A percentile compares a stretch with the other conserved stretches of the same genome.
Evolutionary conservation across 2,888 invertebrate genomes (phyloP).

Genomic region (Netelia melanura): DNA sequence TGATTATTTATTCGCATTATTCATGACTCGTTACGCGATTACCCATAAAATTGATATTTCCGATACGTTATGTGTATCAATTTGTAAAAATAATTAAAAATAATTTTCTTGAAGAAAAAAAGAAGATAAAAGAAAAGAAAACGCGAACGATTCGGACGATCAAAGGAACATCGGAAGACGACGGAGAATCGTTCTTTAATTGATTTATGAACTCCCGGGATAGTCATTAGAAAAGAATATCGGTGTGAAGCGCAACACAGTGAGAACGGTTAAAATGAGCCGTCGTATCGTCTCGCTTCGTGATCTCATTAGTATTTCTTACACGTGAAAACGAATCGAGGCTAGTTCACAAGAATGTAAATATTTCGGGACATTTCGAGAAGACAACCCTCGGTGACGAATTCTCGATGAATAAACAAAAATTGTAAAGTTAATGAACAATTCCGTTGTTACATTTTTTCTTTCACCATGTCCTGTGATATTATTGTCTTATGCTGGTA

Average conservation of each 20-base stretch:
- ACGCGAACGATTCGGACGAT: not conserved
- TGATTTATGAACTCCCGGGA: not conserved
- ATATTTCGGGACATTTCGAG: constrained; percentile 53
- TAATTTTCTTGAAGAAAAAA: not conserved
- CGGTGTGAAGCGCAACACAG: not conserved
- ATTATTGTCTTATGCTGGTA: too few relatives aligned
- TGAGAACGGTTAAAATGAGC: not conserved
- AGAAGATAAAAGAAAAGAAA: not conserved
- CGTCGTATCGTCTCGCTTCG: constrained; percentile 12
- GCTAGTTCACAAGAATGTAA: constrained; percentile 55
- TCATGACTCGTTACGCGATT: not conserved
- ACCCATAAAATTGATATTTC: not conserved
- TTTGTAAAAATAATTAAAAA: not conserved
- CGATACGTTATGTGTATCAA: constrained; percentile 7
- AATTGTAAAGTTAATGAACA: constrained; percentile 60
- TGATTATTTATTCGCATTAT: constrained; percentile 13
- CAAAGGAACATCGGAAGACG: too few relatives aligned
- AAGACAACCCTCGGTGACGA: constrained; percentile 33
- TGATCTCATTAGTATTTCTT: constrained; percentile 52
- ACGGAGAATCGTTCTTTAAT: not conserved
- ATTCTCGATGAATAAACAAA: constrained; percentile 63
- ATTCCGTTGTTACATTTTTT: constrained; percentile 1
- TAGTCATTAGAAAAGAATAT: constrained; percentile 31
- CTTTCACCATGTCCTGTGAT: not conserved
- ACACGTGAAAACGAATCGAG: constrained; percentile 22